These are phyloP conservation scores for Alethe castanea DNA, from an alignment of 2,113 vertebrate species.

Conservation along the genomic window DNA sequence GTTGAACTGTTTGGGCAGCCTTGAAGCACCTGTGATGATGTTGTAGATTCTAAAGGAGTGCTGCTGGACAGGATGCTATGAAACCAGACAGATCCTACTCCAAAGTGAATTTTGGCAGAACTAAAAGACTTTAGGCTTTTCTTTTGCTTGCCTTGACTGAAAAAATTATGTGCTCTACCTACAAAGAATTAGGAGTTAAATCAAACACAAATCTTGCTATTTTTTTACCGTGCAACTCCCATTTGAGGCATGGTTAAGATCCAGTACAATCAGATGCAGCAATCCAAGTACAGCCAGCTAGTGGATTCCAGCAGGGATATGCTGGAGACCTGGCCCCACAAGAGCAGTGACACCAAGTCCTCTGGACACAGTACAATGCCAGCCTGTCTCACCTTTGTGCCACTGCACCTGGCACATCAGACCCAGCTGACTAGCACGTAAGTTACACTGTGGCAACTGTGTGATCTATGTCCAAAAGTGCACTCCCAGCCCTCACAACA, in stretches of 20 bases:
- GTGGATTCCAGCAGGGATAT: background rate
- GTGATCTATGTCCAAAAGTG: fast-evolving
- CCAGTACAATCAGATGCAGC: background rate
- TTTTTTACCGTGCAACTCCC: background rate
- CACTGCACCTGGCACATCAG: background rate
- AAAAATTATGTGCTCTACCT: background rate
- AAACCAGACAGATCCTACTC: background rate
- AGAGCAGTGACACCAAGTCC: background rate
- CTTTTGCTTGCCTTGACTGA: background rate
- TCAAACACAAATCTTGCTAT: background rate
- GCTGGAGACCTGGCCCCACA: background rate
- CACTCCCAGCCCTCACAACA: background rate
- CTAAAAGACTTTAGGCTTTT: background rate
- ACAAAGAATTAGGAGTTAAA: background rate
- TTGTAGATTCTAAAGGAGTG: background rate
- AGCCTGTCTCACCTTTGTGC: background rate
- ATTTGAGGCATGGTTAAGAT: background rate
- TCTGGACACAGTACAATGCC: fast-evolving
- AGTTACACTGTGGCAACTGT: background rate
- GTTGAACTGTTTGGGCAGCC: background rate
- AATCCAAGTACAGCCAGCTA: background rate
- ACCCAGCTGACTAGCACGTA: background rate
- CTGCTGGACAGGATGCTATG: background rate
- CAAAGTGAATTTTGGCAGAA: background rate
- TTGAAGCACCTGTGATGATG: background rate